Evolutionary conservation across 2,797 vertebrate genomes (phyloP).

Genomic region (Poecilia gillii): DNA sequence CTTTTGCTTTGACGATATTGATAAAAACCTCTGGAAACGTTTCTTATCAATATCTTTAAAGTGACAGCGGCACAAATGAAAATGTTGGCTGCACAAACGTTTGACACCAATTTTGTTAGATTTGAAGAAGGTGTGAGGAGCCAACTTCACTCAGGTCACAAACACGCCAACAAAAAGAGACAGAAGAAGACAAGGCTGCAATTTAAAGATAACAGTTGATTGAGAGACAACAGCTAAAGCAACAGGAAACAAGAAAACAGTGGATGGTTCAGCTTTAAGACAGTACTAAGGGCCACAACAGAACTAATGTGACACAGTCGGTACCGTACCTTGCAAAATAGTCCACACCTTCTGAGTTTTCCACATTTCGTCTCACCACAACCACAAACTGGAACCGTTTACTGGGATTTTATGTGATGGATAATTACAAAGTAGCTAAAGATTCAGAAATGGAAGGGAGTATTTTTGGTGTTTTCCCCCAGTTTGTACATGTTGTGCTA

Average conservation of each 20-base stretch:
- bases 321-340: constrained; percentile 1
- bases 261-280: constrained; percentile 54
- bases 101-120: too few species aligned
- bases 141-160: constrained; percentile 28
- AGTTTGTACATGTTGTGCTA: too few species aligned
- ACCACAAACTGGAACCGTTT: background rate
- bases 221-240: constrained; percentile 74
- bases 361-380: background rate
- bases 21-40: too few species aligned
- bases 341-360: background rate
- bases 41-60: too few species aligned
- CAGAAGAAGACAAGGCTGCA: constrained; percentile 74
- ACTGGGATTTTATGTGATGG: background rate
- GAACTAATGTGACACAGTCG: constrained; percentile 31
- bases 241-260: constrained; percentile 62
- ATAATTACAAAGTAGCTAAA: background rate
- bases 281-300: constrained; percentile 54
- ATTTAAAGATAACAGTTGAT: constrained; percentile 77
- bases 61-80: too few species aligned
- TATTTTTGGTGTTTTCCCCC: too few species aligned
- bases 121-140: too few species aligned
- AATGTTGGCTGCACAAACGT: too few species aligned
- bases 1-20: too few species aligned
- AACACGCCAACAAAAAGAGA: constrained; percentile 39
- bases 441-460: too few species aligned